A percentile compares a stretch with the other conserved stretches of the same genome.
phyloP scores from a whole-genome alignment of 37 sponge, comb jelly and placozoan species.

The Oscarella lobularis region DNA sequence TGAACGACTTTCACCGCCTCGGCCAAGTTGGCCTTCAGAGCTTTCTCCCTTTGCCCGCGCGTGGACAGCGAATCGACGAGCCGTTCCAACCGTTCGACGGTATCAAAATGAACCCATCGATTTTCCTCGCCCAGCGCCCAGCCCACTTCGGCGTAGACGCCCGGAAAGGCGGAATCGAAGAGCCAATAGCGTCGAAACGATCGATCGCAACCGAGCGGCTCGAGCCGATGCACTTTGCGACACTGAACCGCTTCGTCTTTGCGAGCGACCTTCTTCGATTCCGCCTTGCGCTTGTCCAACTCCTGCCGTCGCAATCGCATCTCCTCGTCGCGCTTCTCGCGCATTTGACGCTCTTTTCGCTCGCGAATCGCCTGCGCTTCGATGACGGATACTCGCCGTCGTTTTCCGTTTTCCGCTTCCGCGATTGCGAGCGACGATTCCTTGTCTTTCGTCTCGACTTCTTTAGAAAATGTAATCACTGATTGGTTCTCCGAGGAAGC shows the following conservation, averaged over 20 bases:
- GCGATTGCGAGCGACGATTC: not conserved
- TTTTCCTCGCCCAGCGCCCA: not conserved
- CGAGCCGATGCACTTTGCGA: not conserved
- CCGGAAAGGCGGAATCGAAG: not conserved
- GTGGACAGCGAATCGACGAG: not conserved
- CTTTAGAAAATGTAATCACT: too few relatives aligned
- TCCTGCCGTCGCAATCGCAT: not conserved
- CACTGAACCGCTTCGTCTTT: not conserved
- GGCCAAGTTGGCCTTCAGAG: not conserved
- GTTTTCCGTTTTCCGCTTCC: not conserved
- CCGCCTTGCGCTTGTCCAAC: not conserved
- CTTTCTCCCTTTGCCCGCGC: not conserved
- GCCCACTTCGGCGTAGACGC: constrained; percentile 3
- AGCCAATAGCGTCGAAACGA: not conserved
- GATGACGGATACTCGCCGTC: not conserved
- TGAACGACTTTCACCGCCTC: not conserved
- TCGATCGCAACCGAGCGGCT: constrained; percentile 3
- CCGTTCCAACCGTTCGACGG: not conserved
- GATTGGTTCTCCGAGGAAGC: not conserved
- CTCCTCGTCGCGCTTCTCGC: not conserved
- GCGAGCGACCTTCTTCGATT: not conserved
- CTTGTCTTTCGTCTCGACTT: not conserved
- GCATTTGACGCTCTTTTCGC: not conserved
- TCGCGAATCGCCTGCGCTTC: not conserved
- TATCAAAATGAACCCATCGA: not conserved